Conservation (phyloP, 2,113 vertebrate species). For the Cairina moschata region DNA sequence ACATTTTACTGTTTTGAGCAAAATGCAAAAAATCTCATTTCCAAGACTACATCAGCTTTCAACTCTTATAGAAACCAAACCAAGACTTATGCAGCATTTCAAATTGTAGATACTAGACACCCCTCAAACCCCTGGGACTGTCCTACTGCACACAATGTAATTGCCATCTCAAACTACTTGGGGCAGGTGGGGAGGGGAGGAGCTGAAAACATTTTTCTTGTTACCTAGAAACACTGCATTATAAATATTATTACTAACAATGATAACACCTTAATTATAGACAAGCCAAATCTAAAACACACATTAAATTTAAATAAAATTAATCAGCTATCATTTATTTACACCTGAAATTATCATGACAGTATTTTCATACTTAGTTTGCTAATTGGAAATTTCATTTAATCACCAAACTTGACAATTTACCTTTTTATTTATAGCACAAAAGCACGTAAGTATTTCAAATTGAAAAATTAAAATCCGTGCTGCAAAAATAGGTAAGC, state of each 20-base stretch:
- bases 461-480: not conserved
- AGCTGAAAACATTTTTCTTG: not conserved
- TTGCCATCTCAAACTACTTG: not conserved
- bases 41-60: not conserved
- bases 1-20: not conserved
- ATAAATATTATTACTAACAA: not conserved
- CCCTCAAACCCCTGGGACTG: not conserved
- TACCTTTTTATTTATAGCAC: not conserved
- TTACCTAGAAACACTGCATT: not conserved
- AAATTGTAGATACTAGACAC: accelerated
- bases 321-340: not conserved
- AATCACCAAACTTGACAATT: not conserved
- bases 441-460: not conserved
- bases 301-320: not conserved
- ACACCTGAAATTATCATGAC: not conserved
- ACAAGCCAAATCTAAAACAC: not conserved
- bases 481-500: not conserved
- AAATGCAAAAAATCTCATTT: not conserved
- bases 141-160: not conserved
- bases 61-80: not conserved
- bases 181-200: accelerated
- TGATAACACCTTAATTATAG: not conserved
- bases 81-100: not conserved
- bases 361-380: not conserved
- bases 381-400: not conserved